phyloP scores from a whole-genome alignment of 2,888 invertebrate genomes.

The Parnassius glacialis region DNA sequence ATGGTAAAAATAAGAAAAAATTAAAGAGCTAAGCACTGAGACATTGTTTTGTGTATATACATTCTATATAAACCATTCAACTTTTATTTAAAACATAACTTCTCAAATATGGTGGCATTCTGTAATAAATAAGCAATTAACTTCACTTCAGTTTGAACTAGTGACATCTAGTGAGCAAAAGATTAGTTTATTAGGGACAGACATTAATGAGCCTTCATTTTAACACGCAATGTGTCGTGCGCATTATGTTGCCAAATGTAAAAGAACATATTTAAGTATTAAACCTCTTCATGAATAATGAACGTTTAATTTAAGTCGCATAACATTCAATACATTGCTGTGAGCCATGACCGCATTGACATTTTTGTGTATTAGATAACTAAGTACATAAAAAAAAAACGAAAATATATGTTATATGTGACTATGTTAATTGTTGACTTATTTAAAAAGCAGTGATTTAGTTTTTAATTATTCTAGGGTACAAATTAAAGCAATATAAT shows the following conservation, averaged over 20 bases:
- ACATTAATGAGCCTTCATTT: too few species aligned
- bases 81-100: too few species aligned
- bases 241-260: conserved; percentile 46
- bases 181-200: too few species aligned
- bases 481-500: conserved; percentile 30
- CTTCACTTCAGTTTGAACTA: too few species aligned
- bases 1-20: too few species aligned
- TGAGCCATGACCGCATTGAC: conserved; percentile 49
- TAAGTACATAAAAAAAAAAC: conserved; percentile 35
- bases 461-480: conserved; percentile 23
- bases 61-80: too few species aligned
- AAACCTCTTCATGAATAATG: conserved; percentile 30
- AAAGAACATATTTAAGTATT: conserved; percentile 25
- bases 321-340: conserved; percentile 26
- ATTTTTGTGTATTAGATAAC: conserved; percentile 36
- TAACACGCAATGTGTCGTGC: conserved; percentile 1
- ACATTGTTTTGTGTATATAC: too few species aligned
- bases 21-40: too few species aligned
- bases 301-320: conserved; percentile 36
- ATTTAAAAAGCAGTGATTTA: conserved; percentile 31
- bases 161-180: too few species aligned
- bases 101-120: too few species aligned
- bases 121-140: too few species aligned
- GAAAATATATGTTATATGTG: conserved; percentile 46
- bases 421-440: conserved; percentile 48